These are phyloP conservation scores for Asobara japonica DNA, from an alignment of 1,140 invertebrate species.

Conservation along the genomic window DNA sequence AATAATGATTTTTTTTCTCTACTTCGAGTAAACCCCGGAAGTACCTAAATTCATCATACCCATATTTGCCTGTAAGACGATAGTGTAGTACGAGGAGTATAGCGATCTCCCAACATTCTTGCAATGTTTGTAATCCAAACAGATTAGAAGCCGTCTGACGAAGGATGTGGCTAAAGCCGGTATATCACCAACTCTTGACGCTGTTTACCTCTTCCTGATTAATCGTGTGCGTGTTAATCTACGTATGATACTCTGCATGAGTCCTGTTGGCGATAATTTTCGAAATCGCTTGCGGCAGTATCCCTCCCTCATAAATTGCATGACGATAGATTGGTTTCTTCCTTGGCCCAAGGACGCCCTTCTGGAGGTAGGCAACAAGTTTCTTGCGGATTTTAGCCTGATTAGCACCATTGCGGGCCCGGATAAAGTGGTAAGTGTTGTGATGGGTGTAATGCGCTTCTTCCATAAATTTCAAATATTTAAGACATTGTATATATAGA, in stretches of 20 bases:
- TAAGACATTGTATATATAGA: too few species aligned
- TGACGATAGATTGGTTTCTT: slow-evolving; percentile 89
- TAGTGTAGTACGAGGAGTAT: too few species aligned
- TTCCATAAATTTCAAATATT: too few species aligned
- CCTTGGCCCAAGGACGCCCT: slow-evolving; percentile 89
- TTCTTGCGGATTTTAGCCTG: slow-evolving; percentile 74
- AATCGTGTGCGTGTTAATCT: slow-evolving; percentile 80
- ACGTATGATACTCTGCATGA: slow-evolving; percentile 86
- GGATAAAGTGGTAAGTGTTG: slow-evolving; percentile 61
- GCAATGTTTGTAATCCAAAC: slow-evolving; percentile 43
- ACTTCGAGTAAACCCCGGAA: too few species aligned
- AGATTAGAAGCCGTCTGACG: slow-evolving; percentile 77
- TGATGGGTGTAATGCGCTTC: too few species aligned
- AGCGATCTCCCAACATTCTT: slow-evolving; percentile 4
- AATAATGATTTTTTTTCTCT: too few species aligned
- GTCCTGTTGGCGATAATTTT: slow-evolving; percentile 79
- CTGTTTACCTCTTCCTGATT: slow-evolving; percentile 78
- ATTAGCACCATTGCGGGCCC: slow-evolving; percentile 72
- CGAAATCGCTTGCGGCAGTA: slow-evolving; percentile 85
- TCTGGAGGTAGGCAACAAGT: slow-evolving; percentile 82
- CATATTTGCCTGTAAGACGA: too few species aligned
- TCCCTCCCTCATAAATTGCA: slow-evolving; percentile 84
- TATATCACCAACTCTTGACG: slow-evolving; percentile 73
- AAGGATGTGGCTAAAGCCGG: slow-evolving; percentile 74
- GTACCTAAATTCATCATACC: too few species aligned